A percentile compares a stretch with the other conserved stretches of the same genome.
These are phyloP conservation scores for Chrysogorgia sp. DNA, from an alignment of 92 coral and sea anemone genomes.

Conservation along the genomic window DNA sequence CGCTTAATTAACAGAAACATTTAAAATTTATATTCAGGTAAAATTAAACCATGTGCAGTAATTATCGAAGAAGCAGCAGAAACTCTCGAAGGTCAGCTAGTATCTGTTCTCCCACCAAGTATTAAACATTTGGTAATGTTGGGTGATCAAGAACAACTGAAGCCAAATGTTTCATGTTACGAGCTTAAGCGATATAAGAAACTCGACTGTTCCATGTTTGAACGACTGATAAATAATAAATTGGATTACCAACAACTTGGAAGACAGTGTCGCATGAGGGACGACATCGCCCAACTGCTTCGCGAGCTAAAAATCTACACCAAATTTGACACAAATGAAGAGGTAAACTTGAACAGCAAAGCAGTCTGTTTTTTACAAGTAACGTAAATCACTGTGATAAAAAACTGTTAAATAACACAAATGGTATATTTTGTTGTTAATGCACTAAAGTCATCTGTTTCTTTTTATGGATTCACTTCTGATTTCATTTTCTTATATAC, in stretches of 20 bases:
- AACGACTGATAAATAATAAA: slow-evolving; percentile 63
- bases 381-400: too few species aligned
- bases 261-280: slow-evolving; percentile 85
- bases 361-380: neutral
- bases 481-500: too few species aligned
- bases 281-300: slow-evolving; percentile 73
- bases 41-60: slow-evolving; percentile 75
- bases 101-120: slow-evolving; percentile 82
- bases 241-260: slow-evolving; percentile 63
- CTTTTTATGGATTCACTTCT: too few species aligned
- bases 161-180: slow-evolving; percentile 66
- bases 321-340: slow-evolving; percentile 55
- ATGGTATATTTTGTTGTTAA: too few species aligned
- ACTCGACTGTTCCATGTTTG: slow-evolving; percentile 84
- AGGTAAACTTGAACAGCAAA: too few species aligned
- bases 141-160: slow-evolving; percentile 87
- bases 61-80: slow-evolving; percentile 99
- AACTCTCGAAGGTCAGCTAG: slow-evolving; percentile 84
- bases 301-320: slow-evolving; percentile 62
- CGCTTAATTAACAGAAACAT: too few species aligned
- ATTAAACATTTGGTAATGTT: slow-evolving; percentile 90
- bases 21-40: slow-evolving; percentile 63
- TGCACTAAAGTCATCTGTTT: too few species aligned
- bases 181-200: slow-evolving; percentile 50
- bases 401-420: too few species aligned